Evolutionary conservation across 2,888 invertebrate species (phyloP), one percentile per base, ranked within the genome.

Genomic region (Mellilla xanthometata): DNA sequence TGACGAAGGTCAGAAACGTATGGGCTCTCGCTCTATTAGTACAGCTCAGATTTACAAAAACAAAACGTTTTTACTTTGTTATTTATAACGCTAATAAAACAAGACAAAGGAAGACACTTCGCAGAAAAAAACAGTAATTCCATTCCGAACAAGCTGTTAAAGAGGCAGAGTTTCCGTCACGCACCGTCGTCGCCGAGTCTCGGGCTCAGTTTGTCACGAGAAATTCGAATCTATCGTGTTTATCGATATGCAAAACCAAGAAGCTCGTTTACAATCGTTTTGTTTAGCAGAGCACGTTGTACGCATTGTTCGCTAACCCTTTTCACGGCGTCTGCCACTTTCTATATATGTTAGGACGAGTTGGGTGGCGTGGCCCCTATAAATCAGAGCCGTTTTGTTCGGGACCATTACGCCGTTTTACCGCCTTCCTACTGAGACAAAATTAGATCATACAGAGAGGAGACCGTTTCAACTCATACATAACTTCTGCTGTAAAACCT

Each of bases 371-470:
- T 58, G 75, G 71, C 77, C 77, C 69, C 72, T 71, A 81, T 82
- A 83, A 84, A 83, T 84, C 83, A 81, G 79, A 72, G 76, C 73
- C 81, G 75, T 83, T 81, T 82, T 82, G 81, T 81, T 81, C 81
- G 69, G 77, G 72, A 72, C 81, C 80, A 83, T 86, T 84, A 83
- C 83, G 68, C 60, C 79, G 76, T 79, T 83, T 84, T 83, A 83
- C 84, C 81, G 79, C 81, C 78, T 80, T 80, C 74, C 75, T 81
- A 79, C 81, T 76, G 80, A 79, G 76, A 83, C 82, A 75, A 82
- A 84, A 84, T 83, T 84, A 83, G 82, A 83, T 82, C 80, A 83
- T 78, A 76, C 79, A 73, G 65, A 74, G 76, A 79, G 76, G 73
- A 75, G 75, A 76, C 69, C 60, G 65, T 65, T 65, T 62, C 69